Conservation (phyloP, 2,113 vertebrate genomes). For the Rynchops niger region DNA sequence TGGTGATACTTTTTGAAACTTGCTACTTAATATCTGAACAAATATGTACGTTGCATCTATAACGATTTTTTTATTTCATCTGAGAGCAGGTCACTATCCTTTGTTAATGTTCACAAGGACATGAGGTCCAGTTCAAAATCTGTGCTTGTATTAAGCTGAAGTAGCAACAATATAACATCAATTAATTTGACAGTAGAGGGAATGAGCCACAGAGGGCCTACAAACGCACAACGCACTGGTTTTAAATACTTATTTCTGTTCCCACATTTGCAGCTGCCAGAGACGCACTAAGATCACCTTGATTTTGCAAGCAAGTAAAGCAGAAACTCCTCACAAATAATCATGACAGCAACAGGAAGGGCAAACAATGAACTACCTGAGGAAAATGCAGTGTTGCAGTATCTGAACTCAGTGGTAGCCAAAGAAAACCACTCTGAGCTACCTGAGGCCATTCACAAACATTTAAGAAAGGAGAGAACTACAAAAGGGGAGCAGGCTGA, state of each 20-base stretch:
- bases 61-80: background rate
- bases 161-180: background rate
- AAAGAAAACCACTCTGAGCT: background rate
- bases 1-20: background rate
- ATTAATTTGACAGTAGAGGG: background rate
- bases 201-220: background rate
- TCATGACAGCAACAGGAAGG: background rate
- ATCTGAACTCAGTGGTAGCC: background rate
- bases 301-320: background rate
- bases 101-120: background rate
- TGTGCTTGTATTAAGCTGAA: background rate
- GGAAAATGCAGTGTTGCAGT: background rate
- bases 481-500: background rate
- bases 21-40: background rate
- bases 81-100: background rate
- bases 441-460: background rate
- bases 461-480: background rate
- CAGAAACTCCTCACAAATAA: background rate
- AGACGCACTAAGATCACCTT: background rate
- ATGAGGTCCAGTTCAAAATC: background rate
- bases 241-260: background rate
- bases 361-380: background rate
- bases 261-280: background rate
- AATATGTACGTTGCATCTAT: background rate
- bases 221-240: background rate